phyloP scores from a whole-genome alignment of 2,888 invertebrate genomes.

The Agapostemon virescens region DNA sequence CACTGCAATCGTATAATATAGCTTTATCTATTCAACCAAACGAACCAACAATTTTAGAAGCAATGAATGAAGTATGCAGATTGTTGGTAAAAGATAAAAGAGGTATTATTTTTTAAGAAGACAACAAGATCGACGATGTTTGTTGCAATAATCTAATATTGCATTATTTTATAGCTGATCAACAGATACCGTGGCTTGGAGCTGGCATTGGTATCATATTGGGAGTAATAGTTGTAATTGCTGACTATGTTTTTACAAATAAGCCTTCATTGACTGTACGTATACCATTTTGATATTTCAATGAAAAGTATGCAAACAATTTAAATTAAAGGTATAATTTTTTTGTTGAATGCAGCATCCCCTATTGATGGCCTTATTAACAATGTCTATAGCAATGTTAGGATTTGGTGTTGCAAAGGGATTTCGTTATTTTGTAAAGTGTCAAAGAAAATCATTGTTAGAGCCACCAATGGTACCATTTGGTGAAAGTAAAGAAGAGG shows the following conservation, averaged over 20 bases:
- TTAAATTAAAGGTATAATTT: conserved; percentile 31
- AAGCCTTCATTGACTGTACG: conserved; percentile 85
- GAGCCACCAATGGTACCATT: conserved; percentile 82
- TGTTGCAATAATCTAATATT: conserved; percentile 15
- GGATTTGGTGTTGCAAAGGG: conserved; percentile 86
- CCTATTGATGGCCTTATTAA: conserved; percentile 86
- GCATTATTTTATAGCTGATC: conserved; percentile 82
- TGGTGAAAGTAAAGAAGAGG: conserved; percentile 73
- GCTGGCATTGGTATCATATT: conserved; percentile 87
- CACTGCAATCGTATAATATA: conserved; percentile 86
- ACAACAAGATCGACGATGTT: conserved; percentile 1
- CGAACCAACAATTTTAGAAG: conserved; percentile 84
- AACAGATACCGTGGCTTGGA: conserved; percentile 88
- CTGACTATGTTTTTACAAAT: conserved; percentile 85
- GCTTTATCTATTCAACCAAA: conserved; percentile 86
- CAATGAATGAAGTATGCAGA: conserved; percentile 83
- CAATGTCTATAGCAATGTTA: conserved; percentile 85
- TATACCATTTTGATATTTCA: conserved; percentile 54
- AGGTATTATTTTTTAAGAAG: conserved; percentile 80
- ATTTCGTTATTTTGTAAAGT: conserved; percentile 82
- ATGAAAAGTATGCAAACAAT: background rate
- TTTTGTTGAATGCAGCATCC: conserved; percentile 84
- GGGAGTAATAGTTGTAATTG: conserved; percentile 86
- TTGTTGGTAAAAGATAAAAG: conserved; percentile 84
- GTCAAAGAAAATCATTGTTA: conserved; percentile 81